These are phyloP conservation scores for Melinaea marsaeus DNA, from an alignment of 2,888 invertebrate genomes.

Conservation along the genomic window DNA sequence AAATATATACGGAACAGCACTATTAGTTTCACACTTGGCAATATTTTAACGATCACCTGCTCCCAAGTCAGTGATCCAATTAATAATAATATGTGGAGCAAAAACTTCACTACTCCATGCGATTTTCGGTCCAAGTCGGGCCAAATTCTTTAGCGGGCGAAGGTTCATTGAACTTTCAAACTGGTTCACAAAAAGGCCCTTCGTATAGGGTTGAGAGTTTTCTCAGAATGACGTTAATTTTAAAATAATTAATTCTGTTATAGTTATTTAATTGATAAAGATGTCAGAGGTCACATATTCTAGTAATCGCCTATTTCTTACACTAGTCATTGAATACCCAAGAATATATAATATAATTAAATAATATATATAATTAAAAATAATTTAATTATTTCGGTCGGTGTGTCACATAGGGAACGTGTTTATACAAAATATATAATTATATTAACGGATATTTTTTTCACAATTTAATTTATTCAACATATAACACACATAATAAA, in stretches of 20 bases:
- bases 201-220: constrained; percentile 35
- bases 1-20: constrained; percentile 40
- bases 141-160: constrained; percentile 60
- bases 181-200: constrained; percentile 73
- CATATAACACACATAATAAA: not conserved
- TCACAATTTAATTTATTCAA: too few species aligned
- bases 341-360: too few species aligned
- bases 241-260: constrained; percentile 24
- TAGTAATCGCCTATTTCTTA: too few species aligned
- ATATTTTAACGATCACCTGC: constrained; percentile 55
- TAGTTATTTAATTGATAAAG: not conserved
- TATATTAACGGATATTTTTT: too few species aligned
- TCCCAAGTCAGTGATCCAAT: constrained; percentile 67
- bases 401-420: too few species aligned
- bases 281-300: too few species aligned
- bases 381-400: too few species aligned
- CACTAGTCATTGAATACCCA: too few species aligned
- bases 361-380: too few species aligned
- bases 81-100: constrained; percentile 69
- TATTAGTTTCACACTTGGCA: constrained; percentile 40
- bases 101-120: constrained; percentile 70
- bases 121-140: constrained; percentile 69
- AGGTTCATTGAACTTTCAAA: constrained; percentile 55
- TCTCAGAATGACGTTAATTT: constrained; percentile 22
- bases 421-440: too few species aligned